Base-by-base conservation (phyloP, 2,113 vertebrate species). In the Clupea harengus region DNA sequence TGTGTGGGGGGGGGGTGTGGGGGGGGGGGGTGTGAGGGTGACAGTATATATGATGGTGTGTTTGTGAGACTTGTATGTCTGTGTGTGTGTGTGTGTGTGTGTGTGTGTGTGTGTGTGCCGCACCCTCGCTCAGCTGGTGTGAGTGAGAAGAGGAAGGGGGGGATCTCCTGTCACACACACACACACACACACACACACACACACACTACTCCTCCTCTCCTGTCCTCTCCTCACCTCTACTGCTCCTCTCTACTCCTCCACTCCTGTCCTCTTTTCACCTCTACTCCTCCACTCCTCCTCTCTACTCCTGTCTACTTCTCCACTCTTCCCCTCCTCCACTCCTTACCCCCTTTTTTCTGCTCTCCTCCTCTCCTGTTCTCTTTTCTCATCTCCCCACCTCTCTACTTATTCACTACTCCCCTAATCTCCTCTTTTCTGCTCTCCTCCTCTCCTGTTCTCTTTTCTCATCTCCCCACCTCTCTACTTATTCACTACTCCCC, bases 71-170 rank as follows among this genome's bases (percentile, higher is more conserved):
- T 17, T 17, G 54, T 57, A 6, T 57, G 54, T 57, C 0, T 57
- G 54, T 57, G 54, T 57, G 54, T 64, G 1, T 64, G 22, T 64
- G 18, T 67, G n/a, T 25, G 60, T 67, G 60, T 25, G 60, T 67
- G 60, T 67, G 60, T 67, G 60, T 67, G n/a, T 67, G 60, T 67
- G 60, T 67, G 60, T 67, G 22, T 67, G 20, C 60, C 60, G 60
- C 60, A 25, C 22, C 60, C 52, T 54, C 17, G 18, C 25, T 32
- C 25, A 25, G 64, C 64, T 67, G 25, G 60, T 17, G 52, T 54
- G 52, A 54, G 52, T 18, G 52, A 54, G 13, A 54, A 54, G 17
- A 18, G 17, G 52, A 15, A 15, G 4, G 52, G 52, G 17, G 52
- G 52, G 2, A n/a, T n/a, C n/a, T n/a, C n/a, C n/a, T n/a, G n/a